Conservation (phyloP, 37 sponge, comb jelly and placozoan species). For the Bolinopsis microptera region DNA sequence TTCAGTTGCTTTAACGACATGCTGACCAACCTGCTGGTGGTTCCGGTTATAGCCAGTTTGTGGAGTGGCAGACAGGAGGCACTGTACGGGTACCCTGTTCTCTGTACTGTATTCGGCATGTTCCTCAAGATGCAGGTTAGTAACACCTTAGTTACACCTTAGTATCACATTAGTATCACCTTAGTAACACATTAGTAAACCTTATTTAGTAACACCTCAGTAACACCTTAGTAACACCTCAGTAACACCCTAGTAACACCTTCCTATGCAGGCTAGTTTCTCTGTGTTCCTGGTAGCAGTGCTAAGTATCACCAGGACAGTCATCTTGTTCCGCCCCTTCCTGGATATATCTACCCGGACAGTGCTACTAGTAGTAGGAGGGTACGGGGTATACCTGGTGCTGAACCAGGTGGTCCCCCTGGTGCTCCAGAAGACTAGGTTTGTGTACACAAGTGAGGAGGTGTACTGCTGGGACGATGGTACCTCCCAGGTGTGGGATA, state of each 20-base stretch:
- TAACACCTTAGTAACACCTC: too few relatives aligned
- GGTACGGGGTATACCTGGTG: constrained; percentile 5
- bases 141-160: too few relatives aligned
- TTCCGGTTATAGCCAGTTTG: constrained; percentile 42
- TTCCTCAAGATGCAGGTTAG: constrained; percentile 18
- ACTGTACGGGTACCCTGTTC: not conserved
- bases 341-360: not conserved
- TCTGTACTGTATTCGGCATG: constrained; percentile 31
- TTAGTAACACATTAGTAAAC: too few relatives aligned
- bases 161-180: too few relatives aligned
- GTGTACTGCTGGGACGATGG: constrained; percentile 64
- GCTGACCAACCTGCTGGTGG: not conserved
- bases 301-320: constrained; percentile 23
- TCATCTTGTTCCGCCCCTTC: constrained; percentile 26
- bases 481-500: not conserved
- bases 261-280: constrained; percentile 63
- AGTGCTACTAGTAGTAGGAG: not conserved
- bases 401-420: constrained; percentile 36
- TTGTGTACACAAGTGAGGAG: constrained; percentile 8
- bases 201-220: too few relatives aligned
- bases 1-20: constrained; percentile 36
- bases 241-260: too few relatives aligned
- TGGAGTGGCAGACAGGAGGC: not conserved
- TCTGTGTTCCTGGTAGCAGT: constrained; percentile 47
- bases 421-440: not conserved